Base-by-base conservation (phyloP, 92 coral and sea anemone genomes). In the Chrysogorgia sp. region DNA sequence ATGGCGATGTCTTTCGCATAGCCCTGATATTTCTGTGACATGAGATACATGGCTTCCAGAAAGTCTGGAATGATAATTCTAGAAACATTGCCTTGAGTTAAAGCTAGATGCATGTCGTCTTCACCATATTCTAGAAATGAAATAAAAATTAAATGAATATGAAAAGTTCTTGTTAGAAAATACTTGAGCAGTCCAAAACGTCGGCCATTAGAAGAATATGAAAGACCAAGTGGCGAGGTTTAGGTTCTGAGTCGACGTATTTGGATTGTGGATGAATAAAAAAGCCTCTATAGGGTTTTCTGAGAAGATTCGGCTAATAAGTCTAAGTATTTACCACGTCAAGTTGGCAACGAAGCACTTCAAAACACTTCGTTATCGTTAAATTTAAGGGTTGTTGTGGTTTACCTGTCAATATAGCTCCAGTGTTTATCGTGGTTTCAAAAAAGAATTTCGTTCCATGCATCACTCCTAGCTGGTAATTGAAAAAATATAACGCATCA, bases 61-160 rank as follows among this genome's bases (percentile, higher is more conserved):
- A 63, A 63, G n/a, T 63, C 69, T 33, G 69, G 69, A 8, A 63
- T 13, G 14, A 63, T 20, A 31, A 63, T 31, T 25, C 69, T 29
- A 43, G 69, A 63, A 34, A 63, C 22, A 24, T 63, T 63, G n/a
- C 69, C 69, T 34, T 63, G 19, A 12, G 10, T 23, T 17, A 63
- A 34, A 2, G 69, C 69, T 24, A 1, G 1, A 24, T 28, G 32
- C 1, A 63, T 0, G 22, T 63, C 47, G n/a, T 3, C 5, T 53
- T 53, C 21, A 53, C 60, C 17, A 6, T 23, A 19, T 23, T 53
- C 37, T 60, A 26, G 7, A 60, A n/a, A n/a, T n/a, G 43, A 37
- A 12, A 37, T 4, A 37, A 37, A 37, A 37, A 37, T 4, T 37
- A 5, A 37, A 4, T 60, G 4, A 22, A 31, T 60, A 20, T 30